A percentile compares a stretch with the other conserved stretches of the same genome.
Evolutionary conservation across 2,888 invertebrate genomes (phyloP).

Genomic region (Heliconius cydno): DNA sequence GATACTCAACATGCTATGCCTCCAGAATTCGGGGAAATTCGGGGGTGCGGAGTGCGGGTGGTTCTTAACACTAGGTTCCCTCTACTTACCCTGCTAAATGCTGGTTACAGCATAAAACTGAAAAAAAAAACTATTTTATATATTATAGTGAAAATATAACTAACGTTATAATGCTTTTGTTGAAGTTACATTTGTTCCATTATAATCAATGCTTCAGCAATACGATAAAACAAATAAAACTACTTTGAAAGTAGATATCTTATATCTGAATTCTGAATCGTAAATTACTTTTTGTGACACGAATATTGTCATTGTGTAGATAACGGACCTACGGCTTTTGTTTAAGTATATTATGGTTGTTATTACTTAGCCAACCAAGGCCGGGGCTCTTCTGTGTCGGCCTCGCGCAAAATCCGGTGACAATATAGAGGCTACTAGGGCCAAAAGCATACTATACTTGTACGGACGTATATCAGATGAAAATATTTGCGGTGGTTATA

Average conservation of each 20-base stretch:
- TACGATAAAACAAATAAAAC: not conserved
- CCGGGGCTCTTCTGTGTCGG: not conserved
- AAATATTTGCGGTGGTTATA: not conserved
- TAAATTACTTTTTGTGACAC: not conserved
- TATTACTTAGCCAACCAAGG: not conserved
- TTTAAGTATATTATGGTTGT: not conserved
- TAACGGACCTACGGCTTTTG: not conserved
- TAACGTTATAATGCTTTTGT: not conserved
- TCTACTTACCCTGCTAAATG: too few species aligned
- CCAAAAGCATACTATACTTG: not conserved
- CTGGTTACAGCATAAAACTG: not conserved
- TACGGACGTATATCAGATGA: not conserved
- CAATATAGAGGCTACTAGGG: not conserved
- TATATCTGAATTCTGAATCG: not conserved
- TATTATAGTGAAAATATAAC: not conserved
- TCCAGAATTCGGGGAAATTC: too few species aligned
- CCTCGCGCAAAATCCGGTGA: not conserved
- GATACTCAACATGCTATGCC: too few species aligned
- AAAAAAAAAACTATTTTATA: not conserved
- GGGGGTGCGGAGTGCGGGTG: too few species aligned
- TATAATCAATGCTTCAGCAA: not conserved
- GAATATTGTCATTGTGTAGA: not conserved
- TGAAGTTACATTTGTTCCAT: not conserved
- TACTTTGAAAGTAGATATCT: not conserved
- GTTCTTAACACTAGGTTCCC: too few species aligned